Evolutionary conservation across 2,888 invertebrate species (phyloP), one percentile per base, ranked within the genome.

Genomic region (Marronus borbonicus): DNA sequence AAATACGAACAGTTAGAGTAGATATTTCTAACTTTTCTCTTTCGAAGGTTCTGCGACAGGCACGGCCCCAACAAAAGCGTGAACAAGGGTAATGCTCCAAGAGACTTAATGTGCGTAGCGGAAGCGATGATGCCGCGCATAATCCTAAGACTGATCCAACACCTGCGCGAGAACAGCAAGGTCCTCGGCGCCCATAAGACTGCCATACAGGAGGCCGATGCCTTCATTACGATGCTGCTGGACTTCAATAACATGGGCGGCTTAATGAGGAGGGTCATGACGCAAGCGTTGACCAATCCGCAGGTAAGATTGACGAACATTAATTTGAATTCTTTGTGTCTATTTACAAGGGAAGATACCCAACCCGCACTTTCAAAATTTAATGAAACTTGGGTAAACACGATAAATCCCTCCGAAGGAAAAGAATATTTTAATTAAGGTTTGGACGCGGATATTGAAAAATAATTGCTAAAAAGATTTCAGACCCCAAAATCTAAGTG

Each of bases 161-260:
- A 98, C 88, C 94, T 98, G 84, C 91, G 98, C 83, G 96, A 97
- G 86, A 94, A 95, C 89, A 93, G 93, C 72, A 76, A 76, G 50
- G 62, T 55, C 39, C 86, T 93, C 5, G 93, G 94, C 86, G 91
- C 91, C 77, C 93, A 93, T 86, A 91, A 92, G 81, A 80, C 69
- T 31, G 94, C 95, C 31, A 95, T 97, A 82, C 94, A 94, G 86
- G 95, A 96, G 85, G 96, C 97, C 78, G 97, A 98, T 88, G 92
- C 93, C 79, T 98, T 94, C 89, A 93, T 98, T 79, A 94, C 94
- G 83, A 97, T 98, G 94, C 90, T 98, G 80, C 94, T 98, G 89
- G 96, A 97, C 87, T 93, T 98, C 84, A 97, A 97, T 90, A 96
- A 97, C 86, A 97, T 98, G 96, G 98, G 98, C 52, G 97, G 97